Percentiles rank a stretch among this genome's conserved stretches.
phyloP scores from a whole-genome alignment of 2,797 vertebrate species.

The Tenualosa thibaudeaui region DNA sequence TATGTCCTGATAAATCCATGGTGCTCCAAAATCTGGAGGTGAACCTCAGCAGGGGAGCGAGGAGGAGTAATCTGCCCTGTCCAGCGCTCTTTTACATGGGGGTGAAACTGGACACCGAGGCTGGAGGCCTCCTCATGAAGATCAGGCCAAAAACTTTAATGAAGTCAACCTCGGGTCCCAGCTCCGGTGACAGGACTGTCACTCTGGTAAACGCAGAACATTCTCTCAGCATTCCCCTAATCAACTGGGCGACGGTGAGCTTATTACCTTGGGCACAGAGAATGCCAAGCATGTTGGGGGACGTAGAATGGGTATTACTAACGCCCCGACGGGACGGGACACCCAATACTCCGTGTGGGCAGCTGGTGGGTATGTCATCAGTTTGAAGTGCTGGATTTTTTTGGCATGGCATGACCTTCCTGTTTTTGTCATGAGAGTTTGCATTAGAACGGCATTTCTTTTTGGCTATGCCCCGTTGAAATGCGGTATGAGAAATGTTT shows the following conservation, averaged over 20 bases:
- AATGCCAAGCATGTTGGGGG: slow-evolving; percentile 46
- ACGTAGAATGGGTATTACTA: neutral
- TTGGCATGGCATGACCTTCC: neutral
- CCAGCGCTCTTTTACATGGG: slow-evolving; percentile 39
- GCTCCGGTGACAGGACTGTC: slow-evolving; percentile 63
- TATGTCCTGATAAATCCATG: neutral
- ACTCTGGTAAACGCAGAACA: slow-evolving; percentile 66
- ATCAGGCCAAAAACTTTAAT: slow-evolving; percentile 60
- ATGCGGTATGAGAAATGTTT: neutral
- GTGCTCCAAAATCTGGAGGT: neutral
- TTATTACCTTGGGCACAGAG: slow-evolving; percentile 61
- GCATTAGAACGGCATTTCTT: neutral
- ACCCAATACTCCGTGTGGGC: slow-evolving; percentile 13
- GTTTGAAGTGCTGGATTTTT: neutral
- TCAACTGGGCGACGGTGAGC: slow-evolving; percentile 60
- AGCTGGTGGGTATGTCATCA: slow-evolving; percentile 9
- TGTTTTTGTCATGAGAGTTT: slow-evolving; percentile 12
- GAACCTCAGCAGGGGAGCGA: slow-evolving; percentile 33
- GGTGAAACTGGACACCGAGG: slow-evolving; percentile 57
- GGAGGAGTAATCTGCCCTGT: slow-evolving; percentile 44
- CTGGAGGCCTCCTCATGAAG: slow-evolving; percentile 50
- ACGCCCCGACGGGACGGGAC: neutral
- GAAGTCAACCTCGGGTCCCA: slow-evolving; percentile 59
- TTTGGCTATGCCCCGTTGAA: neutral
- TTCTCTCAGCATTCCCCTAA: slow-evolving; percentile 61